Conservation (phyloP, 2,888 invertebrate genomes). For the Nebria salina region DNA sequence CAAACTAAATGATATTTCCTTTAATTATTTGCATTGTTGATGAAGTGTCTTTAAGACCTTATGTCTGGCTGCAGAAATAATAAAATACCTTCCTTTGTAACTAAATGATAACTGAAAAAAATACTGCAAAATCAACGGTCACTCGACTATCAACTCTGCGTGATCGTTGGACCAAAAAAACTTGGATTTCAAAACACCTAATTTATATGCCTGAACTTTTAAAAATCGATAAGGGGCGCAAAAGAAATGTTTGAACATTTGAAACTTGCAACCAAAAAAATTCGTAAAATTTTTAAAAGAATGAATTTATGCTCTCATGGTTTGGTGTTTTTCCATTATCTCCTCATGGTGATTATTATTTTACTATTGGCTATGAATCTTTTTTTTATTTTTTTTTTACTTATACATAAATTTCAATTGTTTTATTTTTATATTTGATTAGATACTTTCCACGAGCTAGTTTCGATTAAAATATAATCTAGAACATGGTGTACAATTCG, state of each 20-base stretch:
- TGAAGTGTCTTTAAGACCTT: slow-evolving; percentile 63
- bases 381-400: slow-evolving; percentile 26
- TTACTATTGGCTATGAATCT: slow-evolving; percentile 9
- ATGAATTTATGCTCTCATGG: slow-evolving; percentile 45
- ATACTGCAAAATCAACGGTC: slow-evolving; percentile 56
- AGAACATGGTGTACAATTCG: slow-evolving; percentile 41
- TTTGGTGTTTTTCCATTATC: slow-evolving; percentile 41
- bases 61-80: slow-evolving; percentile 62
- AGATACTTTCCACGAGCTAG: slow-evolving; percentile 13
- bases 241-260: slow-evolving; percentile 50
- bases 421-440: slow-evolving; percentile 31
- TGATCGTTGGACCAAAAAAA: slow-evolving; percentile 59
- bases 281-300: slow-evolving; percentile 58
- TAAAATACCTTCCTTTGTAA: slow-evolving; percentile 59
- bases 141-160: slow-evolving; percentile 51
- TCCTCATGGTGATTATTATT: slow-evolving; percentile 27
- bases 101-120: slow-evolving; percentile 53
- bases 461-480: slow-evolving; percentile 31
- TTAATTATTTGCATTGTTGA: slow-evolving; percentile 53
- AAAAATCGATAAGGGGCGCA: slow-evolving; percentile 42
- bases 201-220: slow-evolving; percentile 52
- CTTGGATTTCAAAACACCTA: slow-evolving; percentile 60
- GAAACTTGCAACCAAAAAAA: slow-evolving; percentile 59
- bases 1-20: slow-evolving; percentile 48
- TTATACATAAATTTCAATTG: slow-evolving; percentile 10